phyloP scores from a whole-genome alignment of 2,113 vertebrate species.

The Paratilapia polleni region DNA sequence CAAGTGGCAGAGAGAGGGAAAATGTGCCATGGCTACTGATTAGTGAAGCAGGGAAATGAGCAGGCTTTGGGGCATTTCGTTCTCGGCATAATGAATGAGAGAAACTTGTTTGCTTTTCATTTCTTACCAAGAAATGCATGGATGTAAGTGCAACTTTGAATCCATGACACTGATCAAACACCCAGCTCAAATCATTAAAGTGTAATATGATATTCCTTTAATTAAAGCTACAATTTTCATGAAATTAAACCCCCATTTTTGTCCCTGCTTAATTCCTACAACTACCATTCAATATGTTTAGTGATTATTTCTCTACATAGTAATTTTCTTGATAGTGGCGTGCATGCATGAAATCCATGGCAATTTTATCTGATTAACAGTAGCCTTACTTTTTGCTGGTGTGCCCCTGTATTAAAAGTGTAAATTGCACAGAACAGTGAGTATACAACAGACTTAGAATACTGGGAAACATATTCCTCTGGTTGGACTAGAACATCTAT shows the following conservation, averaged over 20 bases:
- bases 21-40: conserved; percentile 32
- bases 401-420: background rate
- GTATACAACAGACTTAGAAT: background rate
- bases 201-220: background rate
- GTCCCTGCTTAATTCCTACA: background rate
- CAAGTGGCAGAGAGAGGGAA: conserved; percentile 1
- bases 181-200: background rate
- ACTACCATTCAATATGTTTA: conserved; percentile 3
- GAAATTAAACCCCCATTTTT: accelerated
- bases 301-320: background rate
- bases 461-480: background rate
- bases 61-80: conserved; percentile 26
- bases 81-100: conserved; percentile 40
- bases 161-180: conserved; percentile 5
- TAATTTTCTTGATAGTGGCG: background rate
- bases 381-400: background rate
- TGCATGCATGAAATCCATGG: background rate
- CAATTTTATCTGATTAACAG: background rate
- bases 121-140: conserved; percentile 17
- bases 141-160: conserved; percentile 10
- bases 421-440: background rate
- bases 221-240: background rate
- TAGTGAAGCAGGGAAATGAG: conserved; percentile 10
- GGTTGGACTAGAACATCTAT: background rate
- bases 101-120: conserved; percentile 30